Conservation (phyloP, 2,797 vertebrate species). For the Chaetophractus vellerosus region DNA sequence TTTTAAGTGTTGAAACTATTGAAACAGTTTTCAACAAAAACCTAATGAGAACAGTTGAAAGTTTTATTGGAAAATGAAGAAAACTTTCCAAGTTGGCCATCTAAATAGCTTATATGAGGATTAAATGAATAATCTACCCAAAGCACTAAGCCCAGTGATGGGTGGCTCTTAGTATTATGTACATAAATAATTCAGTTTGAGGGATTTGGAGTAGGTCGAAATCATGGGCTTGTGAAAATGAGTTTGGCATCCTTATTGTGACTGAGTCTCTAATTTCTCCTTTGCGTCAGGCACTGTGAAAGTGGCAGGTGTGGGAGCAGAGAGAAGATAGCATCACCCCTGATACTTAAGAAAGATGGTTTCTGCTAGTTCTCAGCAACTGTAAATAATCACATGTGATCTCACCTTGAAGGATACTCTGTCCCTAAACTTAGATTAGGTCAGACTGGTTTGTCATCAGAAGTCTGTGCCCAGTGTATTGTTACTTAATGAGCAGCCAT, state of each 20-base stretch:
- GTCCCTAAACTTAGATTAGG: background rate
- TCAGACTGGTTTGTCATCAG: background rate
- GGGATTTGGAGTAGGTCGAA: background rate
- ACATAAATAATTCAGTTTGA: background rate
- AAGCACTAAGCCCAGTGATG: background rate
- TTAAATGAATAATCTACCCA: slow-evolving; percentile 39
- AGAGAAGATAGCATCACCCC: background rate
- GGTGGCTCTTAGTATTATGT: background rate
- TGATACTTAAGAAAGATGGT: background rate
- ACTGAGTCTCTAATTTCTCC: background rate
- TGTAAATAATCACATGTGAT: background rate
- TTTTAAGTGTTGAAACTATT: no score
- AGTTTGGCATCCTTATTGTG: background rate
- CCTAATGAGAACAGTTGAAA: background rate
- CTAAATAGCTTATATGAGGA: background rate
- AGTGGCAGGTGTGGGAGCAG: background rate
- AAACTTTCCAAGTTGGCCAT: background rate
- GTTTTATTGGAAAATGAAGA: slow-evolving; percentile 6
- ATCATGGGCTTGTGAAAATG: background rate
- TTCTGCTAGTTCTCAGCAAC: background rate
- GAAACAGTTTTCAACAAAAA: no score
- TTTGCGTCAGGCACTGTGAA: background rate
- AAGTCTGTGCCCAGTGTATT: background rate
- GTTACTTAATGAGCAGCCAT: background rate
- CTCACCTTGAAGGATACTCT: background rate